These are phyloP conservation scores for Brachionus sp. DNA, from an alignment of 1,140 invertebrate genomes.

Conservation along the genomic window DNA sequence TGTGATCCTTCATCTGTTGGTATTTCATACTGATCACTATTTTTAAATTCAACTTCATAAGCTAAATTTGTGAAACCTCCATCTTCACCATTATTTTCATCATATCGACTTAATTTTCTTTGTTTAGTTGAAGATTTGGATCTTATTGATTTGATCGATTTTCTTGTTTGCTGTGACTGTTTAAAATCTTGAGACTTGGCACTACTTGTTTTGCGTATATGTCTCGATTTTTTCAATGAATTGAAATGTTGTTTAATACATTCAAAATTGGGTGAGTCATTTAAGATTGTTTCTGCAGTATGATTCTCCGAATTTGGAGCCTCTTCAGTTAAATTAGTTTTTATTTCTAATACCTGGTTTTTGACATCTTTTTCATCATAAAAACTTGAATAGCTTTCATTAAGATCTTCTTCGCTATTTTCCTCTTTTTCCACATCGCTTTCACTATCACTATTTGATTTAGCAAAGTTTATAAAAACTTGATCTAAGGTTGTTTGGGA, in stretches of 20 bases:
- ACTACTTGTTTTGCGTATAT: constrained; percentile 43
- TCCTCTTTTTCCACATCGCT: not conserved
- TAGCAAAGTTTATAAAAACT: constrained; percentile 46
- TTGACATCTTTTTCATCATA: not conserved
- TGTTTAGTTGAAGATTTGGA: constrained; percentile 13
- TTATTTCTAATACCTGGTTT: not conserved
- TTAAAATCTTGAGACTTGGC: constrained; percentile 40
- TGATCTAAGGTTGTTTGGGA: constrained; percentile 79
- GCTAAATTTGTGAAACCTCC: constrained; percentile 38
- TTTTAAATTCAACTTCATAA: constrained; percentile 42
- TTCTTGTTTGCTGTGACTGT: constrained; percentile 1
- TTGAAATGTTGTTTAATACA: constrained; percentile 40
- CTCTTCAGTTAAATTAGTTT: not conserved
- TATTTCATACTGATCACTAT: constrained; percentile 37
- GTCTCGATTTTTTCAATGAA: constrained; percentile 45
- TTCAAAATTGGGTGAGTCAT: constrained; percentile 33
- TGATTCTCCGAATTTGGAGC: not conserved
- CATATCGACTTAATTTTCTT: not conserved
- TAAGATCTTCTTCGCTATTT: not conserved
- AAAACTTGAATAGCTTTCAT: constrained; percentile 8
- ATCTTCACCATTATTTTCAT: constrained; percentile 16
- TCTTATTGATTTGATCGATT: not conserved
- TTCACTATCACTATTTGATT: not conserved
- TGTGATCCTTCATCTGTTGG: not conserved
- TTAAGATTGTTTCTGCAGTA: not conserved